phyloP scores from a whole-genome alignment of 1,140 invertebrate species.

The Lutraria rhynchaena region DNA sequence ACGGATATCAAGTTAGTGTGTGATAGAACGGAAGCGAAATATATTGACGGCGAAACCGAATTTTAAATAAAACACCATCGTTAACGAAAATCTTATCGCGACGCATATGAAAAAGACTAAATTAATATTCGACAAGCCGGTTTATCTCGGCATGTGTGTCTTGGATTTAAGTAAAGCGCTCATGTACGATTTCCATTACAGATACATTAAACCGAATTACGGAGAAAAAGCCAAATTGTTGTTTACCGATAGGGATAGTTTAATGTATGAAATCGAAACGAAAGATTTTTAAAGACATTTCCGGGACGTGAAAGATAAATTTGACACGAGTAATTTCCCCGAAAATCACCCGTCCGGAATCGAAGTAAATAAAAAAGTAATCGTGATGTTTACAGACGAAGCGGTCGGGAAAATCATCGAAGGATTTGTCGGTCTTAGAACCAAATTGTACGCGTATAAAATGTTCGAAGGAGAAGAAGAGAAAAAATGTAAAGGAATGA shows the following conservation, averaged over 20 bases:
- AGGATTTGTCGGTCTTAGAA: constrained; percentile 13
- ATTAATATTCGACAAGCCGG: too few relatives aligned
- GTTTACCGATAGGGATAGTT: constrained; percentile 82
- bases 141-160: too few relatives aligned
- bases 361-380: constrained; percentile 5
- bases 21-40: too few relatives aligned
- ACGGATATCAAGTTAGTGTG: too few relatives aligned
- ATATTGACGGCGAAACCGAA: too few relatives aligned
- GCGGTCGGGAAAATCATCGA: constrained; percentile 2
- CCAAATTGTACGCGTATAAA: constrained; percentile 23
- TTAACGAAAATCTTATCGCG: too few relatives aligned
- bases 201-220: constrained; percentile 71
- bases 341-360: constrained; percentile 12
- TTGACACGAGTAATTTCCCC: constrained; percentile 26
- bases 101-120: too few relatives aligned
- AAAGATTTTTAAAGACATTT: constrained; percentile 71
- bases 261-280: constrained; percentile 78
- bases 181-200: constrained; percentile 74
- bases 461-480: constrained; percentile 13
- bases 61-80: too few relatives aligned
- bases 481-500: constrained; percentile 19
- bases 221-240: constrained; percentile 68
- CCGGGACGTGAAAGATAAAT: constrained; percentile 8
- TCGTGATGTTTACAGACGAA: constrained; percentile 26
- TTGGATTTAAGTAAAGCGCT: too few relatives aligned